Conservation (phyloP, 2,797 vertebrate genomes). For the Craterocephalus amniculus region DNA sequence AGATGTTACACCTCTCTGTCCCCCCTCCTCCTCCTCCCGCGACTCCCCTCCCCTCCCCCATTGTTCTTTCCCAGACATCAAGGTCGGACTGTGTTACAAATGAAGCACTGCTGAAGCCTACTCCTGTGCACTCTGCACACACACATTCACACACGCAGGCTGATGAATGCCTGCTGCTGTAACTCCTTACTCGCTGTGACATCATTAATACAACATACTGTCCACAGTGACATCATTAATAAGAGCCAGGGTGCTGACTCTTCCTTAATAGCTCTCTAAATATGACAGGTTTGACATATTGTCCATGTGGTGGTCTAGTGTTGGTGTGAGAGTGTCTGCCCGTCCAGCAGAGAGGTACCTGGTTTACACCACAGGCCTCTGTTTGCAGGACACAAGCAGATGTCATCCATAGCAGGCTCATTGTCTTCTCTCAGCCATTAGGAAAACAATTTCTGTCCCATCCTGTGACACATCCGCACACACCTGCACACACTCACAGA, state of each 20-base stretch:
- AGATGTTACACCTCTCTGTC: slow-evolving; percentile 71
- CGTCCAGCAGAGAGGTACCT: slow-evolving; percentile 52
- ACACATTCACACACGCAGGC: slow-evolving; percentile 32
- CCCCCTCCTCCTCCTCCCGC: slow-evolving; percentile 37
- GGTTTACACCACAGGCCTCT: slow-evolving; percentile 71
- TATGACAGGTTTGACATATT: slow-evolving; percentile 76
- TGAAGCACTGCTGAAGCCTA: slow-evolving; percentile 60
- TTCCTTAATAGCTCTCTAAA: slow-evolving; percentile 73
- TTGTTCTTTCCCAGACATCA: slow-evolving; percentile 69
- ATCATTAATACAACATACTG: slow-evolving; percentile 79
- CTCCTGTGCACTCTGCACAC: slow-evolving; percentile 49
- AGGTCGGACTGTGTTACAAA: slow-evolving; percentile 74
- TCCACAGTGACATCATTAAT: slow-evolving; percentile 78
- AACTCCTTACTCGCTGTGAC: slow-evolving; percentile 67
- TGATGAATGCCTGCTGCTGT: slow-evolving; percentile 52
- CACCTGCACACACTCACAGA: slow-evolving; percentile 35
- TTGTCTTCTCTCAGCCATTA: slow-evolving; percentile 77
- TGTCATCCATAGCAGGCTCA: slow-evolving; percentile 69
- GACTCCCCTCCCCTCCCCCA: slow-evolving; percentile 68
- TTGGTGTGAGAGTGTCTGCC: slow-evolving; percentile 24
- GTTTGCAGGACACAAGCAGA: slow-evolving; percentile 67
- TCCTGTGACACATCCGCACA: slow-evolving; percentile 45
- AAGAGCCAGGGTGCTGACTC: slow-evolving; percentile 67
- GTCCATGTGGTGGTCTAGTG: slow-evolving; percentile 48
- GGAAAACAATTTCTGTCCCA: slow-evolving; percentile 66